Conservation (phyloP, 2,113 vertebrate species). For the Apteryx owenii region DNA sequence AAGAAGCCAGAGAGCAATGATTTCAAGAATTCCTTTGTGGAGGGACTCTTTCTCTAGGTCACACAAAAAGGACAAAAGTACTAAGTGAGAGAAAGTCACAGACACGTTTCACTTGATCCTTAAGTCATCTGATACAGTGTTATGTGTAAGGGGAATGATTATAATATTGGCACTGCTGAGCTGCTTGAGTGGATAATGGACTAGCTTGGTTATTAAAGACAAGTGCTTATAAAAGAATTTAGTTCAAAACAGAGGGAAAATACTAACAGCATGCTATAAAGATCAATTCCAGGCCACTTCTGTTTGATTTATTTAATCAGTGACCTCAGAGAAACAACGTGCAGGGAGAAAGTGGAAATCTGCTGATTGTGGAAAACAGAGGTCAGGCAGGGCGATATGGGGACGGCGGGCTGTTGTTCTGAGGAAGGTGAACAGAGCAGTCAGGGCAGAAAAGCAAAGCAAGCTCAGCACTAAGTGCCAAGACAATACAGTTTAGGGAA, state of each 20-base stretch:
- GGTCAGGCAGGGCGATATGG: accelerated
- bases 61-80: background rate
- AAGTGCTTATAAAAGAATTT: conserved; percentile 39
- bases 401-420: background rate
- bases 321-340: conserved; percentile 6
- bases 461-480: background rate
- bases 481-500: too few relatives aligned
- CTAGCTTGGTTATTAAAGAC: conserved; percentile 12
- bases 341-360: conserved; percentile 6
- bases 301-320: conserved; percentile 41
- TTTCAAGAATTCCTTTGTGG: background rate
- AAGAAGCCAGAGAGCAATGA: background rate
- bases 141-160: background rate
- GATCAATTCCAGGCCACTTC: conserved; percentile 60
- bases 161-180: background rate
- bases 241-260: conserved; percentile 22
- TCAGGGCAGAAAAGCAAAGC: accelerated
- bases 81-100: background rate
- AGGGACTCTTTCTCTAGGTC: background rate
- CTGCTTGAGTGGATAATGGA: conserved; percentile 41
- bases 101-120: background rate
- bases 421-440: background rate
- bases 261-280: background rate
- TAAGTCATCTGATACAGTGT: background rate
- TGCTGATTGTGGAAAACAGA: background rate